phyloP scores from a whole-genome alignment of 1,140 invertebrate genomes.

The Macrotrachela quadricornifera region DNA sequence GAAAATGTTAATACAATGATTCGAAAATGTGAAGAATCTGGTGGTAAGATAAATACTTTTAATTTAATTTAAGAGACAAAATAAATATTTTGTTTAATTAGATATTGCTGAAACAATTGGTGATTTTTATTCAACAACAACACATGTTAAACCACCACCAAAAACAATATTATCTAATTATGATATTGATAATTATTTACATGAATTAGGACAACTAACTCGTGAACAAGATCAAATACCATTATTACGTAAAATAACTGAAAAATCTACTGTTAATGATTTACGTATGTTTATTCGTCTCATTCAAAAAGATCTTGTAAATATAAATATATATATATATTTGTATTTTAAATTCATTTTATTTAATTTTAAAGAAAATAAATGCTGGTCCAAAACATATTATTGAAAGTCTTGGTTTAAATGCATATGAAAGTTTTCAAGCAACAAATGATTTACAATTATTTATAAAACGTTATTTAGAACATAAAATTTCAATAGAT shows the following conservation, averaged over 20 bases:
- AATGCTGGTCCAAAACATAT: constrained; percentile 76
- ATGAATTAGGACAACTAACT: constrained; percentile 48
- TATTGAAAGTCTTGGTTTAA: constrained; percentile 45
- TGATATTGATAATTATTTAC: constrained; percentile 51
- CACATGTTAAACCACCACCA: constrained; percentile 35
- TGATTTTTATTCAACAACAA: constrained; percentile 50
- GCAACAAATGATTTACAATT: constrained; percentile 50
- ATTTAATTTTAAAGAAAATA: constrained; percentile 37
- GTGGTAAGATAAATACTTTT: neutral
- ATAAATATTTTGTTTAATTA: constrained; percentile 9
- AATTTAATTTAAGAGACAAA: neutral
- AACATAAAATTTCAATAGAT: constrained; percentile 11
- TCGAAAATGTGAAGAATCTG: constrained; percentile 44
- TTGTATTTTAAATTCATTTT: too few species aligned
- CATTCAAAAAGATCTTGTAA: constrained; percentile 58
- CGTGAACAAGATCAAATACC: constrained; percentile 64
- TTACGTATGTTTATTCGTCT: constrained; percentile 61
- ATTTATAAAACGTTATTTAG: constrained; percentile 42
- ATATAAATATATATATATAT: too few species aligned
- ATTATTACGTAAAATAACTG: constrained; percentile 48
- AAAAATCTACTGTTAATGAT: constrained; percentile 58
- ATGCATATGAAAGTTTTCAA: constrained; percentile 68
- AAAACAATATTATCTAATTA: constrained; percentile 51
- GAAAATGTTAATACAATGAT: constrained; percentile 56
- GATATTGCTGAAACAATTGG: constrained; percentile 70